A percentile compares a stretch with the other conserved stretches of the same genome.
phyloP scores from a whole-genome alignment of 2,797 vertebrate species.

The Gymnothorax javanicus region DNA sequence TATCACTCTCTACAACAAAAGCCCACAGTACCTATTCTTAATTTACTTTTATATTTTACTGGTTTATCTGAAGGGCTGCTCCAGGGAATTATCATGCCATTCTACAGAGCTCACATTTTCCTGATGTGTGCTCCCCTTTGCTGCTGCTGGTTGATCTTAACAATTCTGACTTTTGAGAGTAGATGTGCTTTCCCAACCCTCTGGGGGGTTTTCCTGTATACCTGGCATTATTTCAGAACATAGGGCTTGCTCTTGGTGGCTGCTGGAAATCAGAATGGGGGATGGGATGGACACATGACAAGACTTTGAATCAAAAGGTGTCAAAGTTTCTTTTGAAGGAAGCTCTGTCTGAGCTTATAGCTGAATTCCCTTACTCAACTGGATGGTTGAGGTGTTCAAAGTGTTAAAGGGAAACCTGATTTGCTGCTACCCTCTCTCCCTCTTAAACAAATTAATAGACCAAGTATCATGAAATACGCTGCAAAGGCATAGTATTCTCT shows the following conservation, averaged over 20 bases:
- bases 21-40: slow-evolving; percentile 41
- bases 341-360: background rate
- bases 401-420: background rate
- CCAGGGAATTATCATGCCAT: slow-evolving; percentile 41
- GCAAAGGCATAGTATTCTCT: background rate
- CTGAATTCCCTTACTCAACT: background rate
- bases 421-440: background rate
- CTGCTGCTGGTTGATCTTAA: slow-evolving; percentile 16
- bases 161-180: slow-evolving; percentile 50
- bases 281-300: background rate
- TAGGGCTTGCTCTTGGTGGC: background rate
- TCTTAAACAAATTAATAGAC: background rate
- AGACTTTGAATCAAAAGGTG: slow-evolving; percentile 21
- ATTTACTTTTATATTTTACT: slow-evolving; percentile 36
- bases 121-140: slow-evolving; percentile 29
- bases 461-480: background rate
- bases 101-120: slow-evolving; percentile 48
- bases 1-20: slow-evolving; percentile 43
- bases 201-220: slow-evolving; percentile 52
- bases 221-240: slow-evolving; percentile 31
- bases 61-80: slow-evolving; percentile 38
- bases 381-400: background rate
- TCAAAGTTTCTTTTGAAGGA: background rate
- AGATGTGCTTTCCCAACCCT: slow-evolving; percentile 49
- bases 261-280: background rate